phyloP scores from a whole-genome alignment of 2,888 invertebrate genomes.

The Quadroppia sp. region DNA sequence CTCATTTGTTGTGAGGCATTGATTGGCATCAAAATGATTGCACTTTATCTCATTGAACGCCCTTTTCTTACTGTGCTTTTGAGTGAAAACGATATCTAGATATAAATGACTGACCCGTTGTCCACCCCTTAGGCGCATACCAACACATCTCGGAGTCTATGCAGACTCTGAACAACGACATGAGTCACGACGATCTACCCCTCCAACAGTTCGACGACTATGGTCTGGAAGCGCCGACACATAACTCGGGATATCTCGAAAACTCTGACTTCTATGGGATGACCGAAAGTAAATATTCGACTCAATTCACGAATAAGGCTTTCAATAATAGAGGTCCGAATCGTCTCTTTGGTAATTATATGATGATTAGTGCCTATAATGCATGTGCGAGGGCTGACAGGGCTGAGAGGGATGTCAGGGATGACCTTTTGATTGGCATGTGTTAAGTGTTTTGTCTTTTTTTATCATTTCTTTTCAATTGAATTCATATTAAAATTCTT shows the following conservation, averaged over 20 bases:
- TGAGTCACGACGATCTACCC: constrained; percentile 47
- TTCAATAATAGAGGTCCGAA: constrained; percentile 34
- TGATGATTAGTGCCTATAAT: constrained; percentile 35
- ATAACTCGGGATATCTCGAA: constrained; percentile 45
- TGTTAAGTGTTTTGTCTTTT: constrained; percentile 7
- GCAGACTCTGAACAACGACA: constrained; percentile 47
- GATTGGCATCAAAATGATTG: constrained; percentile 25
- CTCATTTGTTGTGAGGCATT: constrained; percentile 9
- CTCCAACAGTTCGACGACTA: constrained; percentile 47
- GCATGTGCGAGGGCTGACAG: constrained; percentile 27
- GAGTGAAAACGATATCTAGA: constrained; percentile 39
- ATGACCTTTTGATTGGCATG: constrained; percentile 29
- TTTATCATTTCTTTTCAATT: background rate
- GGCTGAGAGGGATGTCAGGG: background rate
- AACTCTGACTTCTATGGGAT: constrained; percentile 48
- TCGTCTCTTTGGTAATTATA: constrained; percentile 40
- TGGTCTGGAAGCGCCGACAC: constrained; percentile 46
- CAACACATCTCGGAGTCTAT: constrained; percentile 48
- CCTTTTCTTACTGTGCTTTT: background rate
- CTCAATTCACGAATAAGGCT: constrained; percentile 45
- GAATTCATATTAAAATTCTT: background rate
- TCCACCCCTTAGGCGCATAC: constrained; percentile 43
- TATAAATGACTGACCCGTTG: constrained; percentile 8
- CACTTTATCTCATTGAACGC: constrained; percentile 20
- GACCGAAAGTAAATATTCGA: constrained; percentile 47